Percentiles rank a stretch among this genome's conserved stretches.
Conservation (phyloP, 2,113 vertebrate species). For the Crocuta crocuta region DNA sequence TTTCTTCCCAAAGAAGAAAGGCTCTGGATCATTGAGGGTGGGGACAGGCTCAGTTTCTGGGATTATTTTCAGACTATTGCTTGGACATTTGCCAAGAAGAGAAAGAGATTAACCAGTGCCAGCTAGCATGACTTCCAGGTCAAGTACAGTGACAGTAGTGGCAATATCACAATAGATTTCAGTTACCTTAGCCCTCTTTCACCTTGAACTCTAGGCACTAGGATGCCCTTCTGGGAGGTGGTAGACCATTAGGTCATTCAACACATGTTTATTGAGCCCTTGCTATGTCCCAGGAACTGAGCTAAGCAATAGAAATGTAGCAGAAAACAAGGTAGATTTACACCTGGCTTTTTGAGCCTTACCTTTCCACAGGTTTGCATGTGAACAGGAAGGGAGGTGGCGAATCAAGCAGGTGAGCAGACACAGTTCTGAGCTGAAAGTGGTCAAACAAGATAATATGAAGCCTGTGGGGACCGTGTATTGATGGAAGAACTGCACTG, state of each 20-base stretch:
- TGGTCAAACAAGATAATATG: not conserved
- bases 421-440: not conserved
- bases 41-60: not conserved
- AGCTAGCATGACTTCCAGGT: not conserved
- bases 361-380: fast-evolving
- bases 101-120: not conserved
- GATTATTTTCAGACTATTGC: conserved; percentile 44
- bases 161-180: not conserved
- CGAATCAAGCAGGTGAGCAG: not conserved
- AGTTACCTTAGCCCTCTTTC: not conserved
- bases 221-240: not conserved
- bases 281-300: not conserved
- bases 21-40: conserved; percentile 39
- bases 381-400: not conserved
- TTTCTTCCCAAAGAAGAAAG: not conserved
- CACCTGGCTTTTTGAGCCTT: not conserved
- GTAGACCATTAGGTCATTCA: not conserved
- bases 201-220: not conserved
- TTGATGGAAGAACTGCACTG: not conserved
- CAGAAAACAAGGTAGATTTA: not conserved
- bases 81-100: conserved; percentile 42
- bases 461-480: not conserved
- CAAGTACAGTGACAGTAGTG: not conserved
- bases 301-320: not conserved
- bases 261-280: not conserved